Evolutionary conservation across 2,113 vertebrate genomes (phyloP), one percentile per base, ranked within the genome.

Genomic region (Hyperoodon ampullatus): DNA sequence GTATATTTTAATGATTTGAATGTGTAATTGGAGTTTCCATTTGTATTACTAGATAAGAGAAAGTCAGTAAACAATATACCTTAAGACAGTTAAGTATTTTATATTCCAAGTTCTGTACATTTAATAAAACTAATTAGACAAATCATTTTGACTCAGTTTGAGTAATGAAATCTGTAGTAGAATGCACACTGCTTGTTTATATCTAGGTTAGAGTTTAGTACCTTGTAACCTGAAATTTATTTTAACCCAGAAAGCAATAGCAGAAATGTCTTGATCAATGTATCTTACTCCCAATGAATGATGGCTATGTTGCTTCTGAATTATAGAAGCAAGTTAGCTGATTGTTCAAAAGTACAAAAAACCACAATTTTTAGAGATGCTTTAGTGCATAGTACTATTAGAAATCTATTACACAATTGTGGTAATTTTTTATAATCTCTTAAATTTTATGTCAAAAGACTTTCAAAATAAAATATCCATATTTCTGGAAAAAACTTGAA

Each of bases 241-340:
- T 94, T 89, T 93, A 92, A 77, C 23, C 4, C 16, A 65, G 42
- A 92, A 86, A 74, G 16, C 93, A 78, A 81, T 61, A 82, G n/a
- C 55, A 19, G 92, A 81, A 89, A 70, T 72, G 21, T 77, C 15
- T 58, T 63, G 9, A 60, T 83, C 12, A 47, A 70, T 93, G 85
- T 85, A 88, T 87, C 12, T 78, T 90, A 44, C 15, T 66, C 6
- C 5, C 70, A 47, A 80, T 80, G 39, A 94, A 77, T 77, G 16
- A 74, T 93, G 65, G 13, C 19, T 35, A 12, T 55, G 12, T 63
- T 92, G 21, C 6, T 58, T 42, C 83, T 91, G 47, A 89, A n/a
- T 72, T 61, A 70, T 11, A 94, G 44, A 80, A 80, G 4, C 1
- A 66, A 77, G 23, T 66, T 39, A 88, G 5, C 4, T 88, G 83